Evolutionary conservation across 2,888 invertebrate species (phyloP).

Genomic region (Strigamia transsilvanica): DNA sequence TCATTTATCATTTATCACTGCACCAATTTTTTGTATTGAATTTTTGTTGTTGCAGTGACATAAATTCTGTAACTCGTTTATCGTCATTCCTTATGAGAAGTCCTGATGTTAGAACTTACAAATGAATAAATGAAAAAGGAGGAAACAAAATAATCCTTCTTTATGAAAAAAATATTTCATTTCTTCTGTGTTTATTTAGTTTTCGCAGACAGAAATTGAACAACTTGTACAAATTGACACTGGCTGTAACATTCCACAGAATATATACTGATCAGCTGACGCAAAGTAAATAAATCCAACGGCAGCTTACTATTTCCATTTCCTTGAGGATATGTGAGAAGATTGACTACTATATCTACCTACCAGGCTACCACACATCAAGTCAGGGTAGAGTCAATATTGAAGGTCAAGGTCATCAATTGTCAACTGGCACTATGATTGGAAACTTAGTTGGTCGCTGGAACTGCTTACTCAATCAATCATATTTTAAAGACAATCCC

Average conservation of each 20-base stretch:
- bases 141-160: background rate
- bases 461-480: slow-evolving; percentile 3
- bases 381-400: slow-evolving; percentile 2
- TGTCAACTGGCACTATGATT: slow-evolving; percentile 32
- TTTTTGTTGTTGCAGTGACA: background rate
- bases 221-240: slow-evolving; percentile 44
- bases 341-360: slow-evolving; percentile 20
- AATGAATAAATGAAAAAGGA: background rate
- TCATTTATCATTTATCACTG: slow-evolving; percentile 10
- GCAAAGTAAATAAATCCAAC: slow-evolving; percentile 1
- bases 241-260: slow-evolving; percentile 27
- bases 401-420: slow-evolving; percentile 34
- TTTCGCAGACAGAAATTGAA: slow-evolving; percentile 7
- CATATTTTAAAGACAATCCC: background rate
- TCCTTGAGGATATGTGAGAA: slow-evolving; percentile 16
- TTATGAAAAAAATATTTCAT: background rate
- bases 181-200: background rate
- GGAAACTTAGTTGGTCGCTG: background rate
- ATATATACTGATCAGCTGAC: background rate
- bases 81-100: background rate
- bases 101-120: too few species aligned
- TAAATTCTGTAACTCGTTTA: background rate
- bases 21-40: background rate
- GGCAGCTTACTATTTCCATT: slow-evolving; percentile 26
- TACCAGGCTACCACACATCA: background rate